Base-by-base conservation (phyloP, 2,888 invertebrate species). In the Agriotes lineatus region DNA sequence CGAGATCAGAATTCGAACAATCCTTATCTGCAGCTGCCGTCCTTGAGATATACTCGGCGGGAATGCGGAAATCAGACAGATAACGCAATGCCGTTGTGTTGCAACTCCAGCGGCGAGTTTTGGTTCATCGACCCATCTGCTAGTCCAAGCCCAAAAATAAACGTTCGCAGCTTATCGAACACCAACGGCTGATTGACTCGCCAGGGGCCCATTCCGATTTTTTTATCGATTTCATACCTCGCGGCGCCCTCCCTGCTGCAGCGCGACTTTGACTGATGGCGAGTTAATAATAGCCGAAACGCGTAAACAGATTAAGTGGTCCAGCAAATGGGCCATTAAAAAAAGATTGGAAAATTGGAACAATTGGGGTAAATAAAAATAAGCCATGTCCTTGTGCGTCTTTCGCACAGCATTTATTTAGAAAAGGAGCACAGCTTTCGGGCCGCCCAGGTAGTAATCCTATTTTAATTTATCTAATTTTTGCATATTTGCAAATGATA, bases 291-390 rank as follows among this genome's bases (percentile, higher is more conserved):
- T 50, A 50, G n/a, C 14, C 25, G 14, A 45, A 18, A 45, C 3
- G 6, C 39, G 45, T 16, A 45, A 45, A 45, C 45, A 45, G 19
- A 5, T 39, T 45, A 45, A 45, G 45, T 45, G 20, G 45, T 10
- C 3, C 45, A 16, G n/a, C 20, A 20, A 45, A 45, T 45, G 45
- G 19, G 4, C 45, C 45, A 45, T 45, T 45, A 45, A 45, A 45
- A 45, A 9, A 45, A 45, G 48, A 25, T 48, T 19, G 25, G 10
- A 22, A 44, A 48, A 48, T 48, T 48, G 22, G 48, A 48, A 48
- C 48, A 48, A 48, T 48, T 48, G 45, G 45, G 20, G 45, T 45
- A 48, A 48, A 48, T 48, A 19, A 48, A 48, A 48, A 48, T 22
- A 19, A 48, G 22, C n/a, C n/a, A n/a, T n/a, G n/a, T n/a, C n/a